These are phyloP conservation scores for Thysanoteuthis rhombus DNA, from an alignment of 2,888 invertebrate species.

Conservation along the genomic window DNA sequence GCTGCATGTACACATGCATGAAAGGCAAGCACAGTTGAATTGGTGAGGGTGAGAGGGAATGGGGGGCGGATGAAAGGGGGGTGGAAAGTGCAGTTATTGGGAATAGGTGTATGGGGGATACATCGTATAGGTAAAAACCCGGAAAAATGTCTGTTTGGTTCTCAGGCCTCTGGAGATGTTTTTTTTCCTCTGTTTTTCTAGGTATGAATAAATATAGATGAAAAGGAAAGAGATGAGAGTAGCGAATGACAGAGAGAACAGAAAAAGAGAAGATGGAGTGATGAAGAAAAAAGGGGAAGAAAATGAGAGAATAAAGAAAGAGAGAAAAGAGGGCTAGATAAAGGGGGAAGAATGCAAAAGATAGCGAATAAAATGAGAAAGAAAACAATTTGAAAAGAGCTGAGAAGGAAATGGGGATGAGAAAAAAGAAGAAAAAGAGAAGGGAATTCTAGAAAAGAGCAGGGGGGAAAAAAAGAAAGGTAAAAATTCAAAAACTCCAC, in stretches of 20 bases:
- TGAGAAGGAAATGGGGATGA: not conserved
- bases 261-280: not conserved
- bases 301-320: not conserved
- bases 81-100: not conserved
- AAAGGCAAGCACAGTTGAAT: not conserved
- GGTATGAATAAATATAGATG: not conserved
- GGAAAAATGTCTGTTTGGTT: not conserved
- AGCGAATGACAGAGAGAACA: not conserved
- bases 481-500: no score
- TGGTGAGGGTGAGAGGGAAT: no score
- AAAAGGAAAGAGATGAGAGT: not conserved
- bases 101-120: not conserved
- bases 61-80: not conserved
- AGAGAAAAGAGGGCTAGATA: not conserved
- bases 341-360: not conserved
- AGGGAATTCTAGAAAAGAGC: not conserved
- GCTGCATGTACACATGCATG: not conserved
- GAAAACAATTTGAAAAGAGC: not conserved
- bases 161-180: not conserved
- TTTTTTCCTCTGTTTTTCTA: not conserved
- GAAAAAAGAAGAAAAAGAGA: not conserved
- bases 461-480: not conserved
- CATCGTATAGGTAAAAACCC: not conserved
- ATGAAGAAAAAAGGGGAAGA: not conserved
- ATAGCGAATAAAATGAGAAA: no score